These are phyloP conservation scores for Acropora tenuis DNA, from an alignment of 64 coral and sea anemone species.

Conservation along the genomic window DNA sequence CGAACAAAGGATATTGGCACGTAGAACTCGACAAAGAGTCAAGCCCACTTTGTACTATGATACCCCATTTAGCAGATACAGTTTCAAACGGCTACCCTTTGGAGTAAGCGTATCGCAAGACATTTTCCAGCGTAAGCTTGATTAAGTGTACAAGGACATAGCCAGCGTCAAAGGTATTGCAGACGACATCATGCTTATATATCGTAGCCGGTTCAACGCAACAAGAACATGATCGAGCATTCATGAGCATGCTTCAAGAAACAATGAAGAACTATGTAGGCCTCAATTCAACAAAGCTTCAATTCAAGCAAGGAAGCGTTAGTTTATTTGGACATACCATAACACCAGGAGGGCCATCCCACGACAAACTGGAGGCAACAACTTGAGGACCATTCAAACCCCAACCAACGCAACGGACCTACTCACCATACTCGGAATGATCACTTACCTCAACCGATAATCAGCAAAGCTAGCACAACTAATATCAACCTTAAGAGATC, in stretches of 20 bases:
- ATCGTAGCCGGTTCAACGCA: conserved; percentile 6
- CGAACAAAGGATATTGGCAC: conserved; percentile 68
- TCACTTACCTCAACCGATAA: conserved; percentile 64
- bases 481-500: conserved; percentile 34
- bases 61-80: conserved; percentile 49
- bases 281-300: too few species aligned
- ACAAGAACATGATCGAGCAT: conserved; percentile 32
- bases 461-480: conserved; percentile 47
- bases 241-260: too few species aligned
- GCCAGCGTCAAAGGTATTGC: conserved; percentile 47
- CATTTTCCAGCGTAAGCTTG: conserved; percentile 34
- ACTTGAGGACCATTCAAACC: neutral
- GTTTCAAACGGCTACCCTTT: conserved; percentile 22
- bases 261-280: too few species aligned
- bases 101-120: conserved; percentile 42
- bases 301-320: neutral
- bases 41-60: conserved; percentile 48
- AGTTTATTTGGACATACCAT: conserved; percentile 66
- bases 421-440: conserved; percentile 40
- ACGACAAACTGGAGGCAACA: conserved; percentile 42
- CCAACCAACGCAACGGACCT: conserved; percentile 38
- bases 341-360: conserved; percentile 39
- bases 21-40: conserved; percentile 32
- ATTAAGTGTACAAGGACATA: conserved; percentile 36
- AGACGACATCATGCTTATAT: neutral